phyloP scores from a whole-genome alignment of 2,113 vertebrate genomes.

The Gobio gobio region DNA sequence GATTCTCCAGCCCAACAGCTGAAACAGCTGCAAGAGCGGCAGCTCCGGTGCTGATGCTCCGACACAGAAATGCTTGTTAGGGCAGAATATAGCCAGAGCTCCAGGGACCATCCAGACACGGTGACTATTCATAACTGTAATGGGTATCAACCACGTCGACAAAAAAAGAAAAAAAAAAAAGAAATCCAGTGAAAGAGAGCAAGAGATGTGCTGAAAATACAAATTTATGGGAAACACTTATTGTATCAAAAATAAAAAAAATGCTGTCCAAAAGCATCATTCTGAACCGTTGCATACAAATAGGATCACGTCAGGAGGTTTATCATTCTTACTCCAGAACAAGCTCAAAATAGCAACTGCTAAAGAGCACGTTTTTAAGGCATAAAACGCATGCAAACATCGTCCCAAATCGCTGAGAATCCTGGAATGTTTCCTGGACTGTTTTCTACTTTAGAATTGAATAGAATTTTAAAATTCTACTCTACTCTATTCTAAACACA shows the following conservation, averaged over 20 bases:
- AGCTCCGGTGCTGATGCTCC: conserved; percentile 26
- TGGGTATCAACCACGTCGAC: conserved; percentile 51
- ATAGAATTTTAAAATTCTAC: no score
- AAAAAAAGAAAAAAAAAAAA: conserved; percentile 31
- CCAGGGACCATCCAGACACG: conserved; percentile 28
- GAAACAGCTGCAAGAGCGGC: not conserved
- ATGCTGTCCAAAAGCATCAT: not conserved
- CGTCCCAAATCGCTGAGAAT: no score
- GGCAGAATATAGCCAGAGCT: conserved; percentile 42
- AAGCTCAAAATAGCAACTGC: not conserved
- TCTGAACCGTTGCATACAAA: not conserved
- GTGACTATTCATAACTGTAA: conserved; percentile 51
- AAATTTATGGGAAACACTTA: not conserved
- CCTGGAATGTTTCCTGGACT: not conserved
- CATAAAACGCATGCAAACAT: not conserved
- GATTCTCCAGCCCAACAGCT: conserved; percentile 6
- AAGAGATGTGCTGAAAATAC: conserved; percentile 24
- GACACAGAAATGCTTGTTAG: conserved; percentile 51
- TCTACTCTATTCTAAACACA: no score
- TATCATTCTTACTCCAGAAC: not conserved
- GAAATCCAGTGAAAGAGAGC: not conserved
- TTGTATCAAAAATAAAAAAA: not conserved
- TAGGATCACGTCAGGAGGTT: not conserved
- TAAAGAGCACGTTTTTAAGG: not conserved
- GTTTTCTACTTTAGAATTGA: not conserved